A percentile compares a stretch with the other conserved stretches of the same genome.
Conservation (phyloP, 2,113 vertebrate genomes). For the Tragulus kanchil region DNA sequence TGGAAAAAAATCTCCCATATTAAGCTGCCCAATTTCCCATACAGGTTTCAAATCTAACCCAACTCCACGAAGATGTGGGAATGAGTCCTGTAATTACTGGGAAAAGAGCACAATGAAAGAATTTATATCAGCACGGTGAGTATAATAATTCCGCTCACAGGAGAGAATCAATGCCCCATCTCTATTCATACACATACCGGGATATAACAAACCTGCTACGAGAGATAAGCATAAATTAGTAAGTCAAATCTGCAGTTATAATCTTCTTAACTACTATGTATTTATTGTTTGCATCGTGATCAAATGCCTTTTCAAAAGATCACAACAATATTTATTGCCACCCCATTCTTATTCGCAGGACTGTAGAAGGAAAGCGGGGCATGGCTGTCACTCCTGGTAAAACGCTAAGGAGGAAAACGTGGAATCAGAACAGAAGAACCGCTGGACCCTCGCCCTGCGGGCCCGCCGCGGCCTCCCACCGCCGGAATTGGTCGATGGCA, state of each 20-base stretch:
- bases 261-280: neutral
- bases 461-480: neutral
- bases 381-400: neutral
- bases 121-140: neutral
- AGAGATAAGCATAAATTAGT: neutral
- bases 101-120: conserved; percentile 22
- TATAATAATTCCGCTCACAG: neutral
- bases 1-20: neutral
- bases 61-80: conserved; percentile 26
- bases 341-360: neutral
- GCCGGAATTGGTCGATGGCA: neutral
- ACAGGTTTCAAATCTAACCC: neutral
- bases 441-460: neutral
- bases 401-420: neutral
- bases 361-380: neutral
- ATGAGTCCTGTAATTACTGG: neutral
- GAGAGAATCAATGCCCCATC: neutral
- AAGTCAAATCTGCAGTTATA: neutral
- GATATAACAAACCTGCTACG: neutral
- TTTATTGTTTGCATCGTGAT: neutral
- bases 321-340: neutral
- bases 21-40: neutral
- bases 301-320: neutral
- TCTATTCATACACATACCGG: neutral
- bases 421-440: neutral